Base-by-base conservation (phyloP, 1,140 invertebrate species). In the Dendrolimus kikuchii region DNA sequence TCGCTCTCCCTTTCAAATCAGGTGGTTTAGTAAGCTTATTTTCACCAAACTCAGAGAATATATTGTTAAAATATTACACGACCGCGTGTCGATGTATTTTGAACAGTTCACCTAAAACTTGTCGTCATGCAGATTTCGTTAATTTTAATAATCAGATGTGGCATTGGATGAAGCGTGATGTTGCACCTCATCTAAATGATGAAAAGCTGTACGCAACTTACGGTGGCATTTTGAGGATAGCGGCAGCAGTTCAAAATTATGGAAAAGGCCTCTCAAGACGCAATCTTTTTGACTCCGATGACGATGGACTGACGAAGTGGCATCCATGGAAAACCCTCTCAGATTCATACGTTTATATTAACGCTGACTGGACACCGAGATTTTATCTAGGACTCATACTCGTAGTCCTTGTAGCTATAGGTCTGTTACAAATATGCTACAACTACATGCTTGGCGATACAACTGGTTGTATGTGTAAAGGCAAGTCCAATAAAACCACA, bases 161-260 rank as follows among this genome's bases (percentile, higher is more conserved):
- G 74, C 64, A 82, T 40, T 92, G 90, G 89, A 87, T 92, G 70
- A 81, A 86, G 51, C 70, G 75, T 37, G 74, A 90, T 60, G 87
- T 91, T 2, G 77, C 88, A n/a, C 87, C 87, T 7, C 89, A 88
- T 59, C 75, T 91, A 10, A 64, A 81, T 38, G 90, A 91, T 57
- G 90, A 91, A 38, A 90, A 89, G 62, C 85, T 90, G 69, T 92
- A 91, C 62, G 81, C 89, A 5, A 90, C 89, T 38, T 91, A 90
- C 52, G 90, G 90, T 0, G 90, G 90, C 9, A 74, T 91, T 36
- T 67, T 91, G 9, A 75, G 89, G 62, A 83, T 92, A 49, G 85
- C 89, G 23, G 85, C 88, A 5, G 88, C 89, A 5, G 76, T 90
- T 9, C 87, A 88, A 68, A 78, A 71, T 53, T 74, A 86, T 55